These are phyloP conservation scores for Xiphydria camelus DNA, from an alignment of 2,888 invertebrate genomes.

Conservation along the genomic window DNA sequence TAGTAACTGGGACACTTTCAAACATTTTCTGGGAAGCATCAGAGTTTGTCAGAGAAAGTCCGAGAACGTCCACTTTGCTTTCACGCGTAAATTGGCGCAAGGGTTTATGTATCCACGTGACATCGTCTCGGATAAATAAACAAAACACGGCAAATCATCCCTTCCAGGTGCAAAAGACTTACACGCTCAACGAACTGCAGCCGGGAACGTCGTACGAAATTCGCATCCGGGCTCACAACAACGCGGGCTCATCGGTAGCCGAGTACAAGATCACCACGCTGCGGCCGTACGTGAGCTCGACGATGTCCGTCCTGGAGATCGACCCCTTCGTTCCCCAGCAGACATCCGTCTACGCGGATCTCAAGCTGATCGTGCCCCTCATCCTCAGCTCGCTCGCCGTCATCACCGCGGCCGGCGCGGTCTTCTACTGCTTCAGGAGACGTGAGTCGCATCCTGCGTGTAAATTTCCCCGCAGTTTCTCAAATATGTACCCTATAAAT, in stretches of 20 bases:
- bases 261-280: slow-evolving; percentile 85
- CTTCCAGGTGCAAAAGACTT: slow-evolving; percentile 68
- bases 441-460: slow-evolving; percentile 40
- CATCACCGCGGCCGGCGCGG: slow-evolving; percentile 52
- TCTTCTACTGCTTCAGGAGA: slow-evolving; percentile 56
- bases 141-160: neutral
- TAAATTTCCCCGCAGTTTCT: neutral
- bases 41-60: too few species aligned
- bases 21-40: too few species aligned
- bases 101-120: too few species aligned
- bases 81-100: too few species aligned
- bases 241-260: slow-evolving; percentile 82
- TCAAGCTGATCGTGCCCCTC: slow-evolving; percentile 53
- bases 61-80: too few species aligned
- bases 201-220: slow-evolving; percentile 65
- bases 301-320: slow-evolving; percentile 48
- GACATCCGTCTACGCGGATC: slow-evolving; percentile 50
- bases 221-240: slow-evolving; percentile 73
- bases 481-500: too few species aligned
- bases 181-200: slow-evolving; percentile 75
- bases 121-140: too few species aligned
- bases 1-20: too few species aligned
- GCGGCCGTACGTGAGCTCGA: slow-evolving; percentile 72
- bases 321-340: slow-evolving; percentile 53
- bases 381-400: slow-evolving; percentile 53